Base-by-base conservation (phyloP, 2,797 vertebrate genomes). In the Botia almorhae region DNA sequence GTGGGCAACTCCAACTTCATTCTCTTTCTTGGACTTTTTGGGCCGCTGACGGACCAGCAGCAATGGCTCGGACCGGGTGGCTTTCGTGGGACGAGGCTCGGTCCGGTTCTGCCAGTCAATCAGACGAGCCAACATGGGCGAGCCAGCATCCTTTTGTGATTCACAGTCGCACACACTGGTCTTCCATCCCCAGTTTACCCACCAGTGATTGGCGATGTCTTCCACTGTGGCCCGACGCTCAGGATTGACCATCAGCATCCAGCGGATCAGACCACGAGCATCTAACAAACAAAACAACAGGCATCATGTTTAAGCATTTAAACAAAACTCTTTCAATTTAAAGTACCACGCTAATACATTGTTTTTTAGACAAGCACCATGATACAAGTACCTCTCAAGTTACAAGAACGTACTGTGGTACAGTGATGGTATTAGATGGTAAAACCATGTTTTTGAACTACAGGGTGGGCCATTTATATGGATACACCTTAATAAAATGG, bases 111-210 rank as follows among this genome's bases (percentile, higher is more conserved):
- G 98, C 98, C 98, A 99, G 87, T 98, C 97, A 48, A 99, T 97
- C 87, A 98, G 97, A 71, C 96, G 96, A 70, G 97, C 96, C 89
- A 98, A 90, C 92, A 99, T 93, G 0, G 98, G 97, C 16, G 97
- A 98, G 88, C 97, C 96, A 0, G 95, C 94, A 74, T 96, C 96
- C 0, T 85, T 94, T 81, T 96, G 94, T 84, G 94, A 90, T 75
- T 99, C 96, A 17, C 98, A 99, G 94, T 99, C 96, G 63, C 98
- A 99, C 83, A 98, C 97, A 11, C 96, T 98, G 91, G 93, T 97
- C 89, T 97, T 98, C 91, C 97, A 99, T 88, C 98, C 97, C 98
- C 98, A 99, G 92, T 99, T 99, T 55, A 99, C 98, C 98, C 98
- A 99, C 97, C 98, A 99, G 90, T 99, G 98, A 87, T 98, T 98